These are phyloP conservation scores for Egretta garzetta DNA, from an alignment of 2,113 vertebrate species.

Conservation along the genomic window DNA sequence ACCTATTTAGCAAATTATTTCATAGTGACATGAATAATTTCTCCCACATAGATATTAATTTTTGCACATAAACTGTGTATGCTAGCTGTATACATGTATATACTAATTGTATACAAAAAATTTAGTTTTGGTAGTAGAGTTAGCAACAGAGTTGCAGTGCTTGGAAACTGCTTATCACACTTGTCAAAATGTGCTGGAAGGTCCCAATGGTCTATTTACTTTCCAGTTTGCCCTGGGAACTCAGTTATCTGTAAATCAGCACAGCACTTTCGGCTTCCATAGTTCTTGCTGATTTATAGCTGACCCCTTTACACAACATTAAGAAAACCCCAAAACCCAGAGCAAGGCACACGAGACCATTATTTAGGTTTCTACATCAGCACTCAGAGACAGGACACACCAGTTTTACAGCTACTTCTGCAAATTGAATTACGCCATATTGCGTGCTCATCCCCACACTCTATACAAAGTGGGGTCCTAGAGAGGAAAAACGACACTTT, in stretches of 20 bases:
- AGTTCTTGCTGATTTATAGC: constrained; percentile 32
- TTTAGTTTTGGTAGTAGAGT: background rate
- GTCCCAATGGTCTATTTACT: background rate
- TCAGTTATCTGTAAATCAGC: constrained; percentile 22
- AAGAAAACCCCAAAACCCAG: background rate
- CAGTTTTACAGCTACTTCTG: background rate
- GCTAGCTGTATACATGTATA: background rate
- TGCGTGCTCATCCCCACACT: fast-evolving
- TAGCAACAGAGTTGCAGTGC: background rate
- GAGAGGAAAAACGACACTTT: background rate
- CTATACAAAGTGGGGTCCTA: background rate
- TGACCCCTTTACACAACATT: background rate
- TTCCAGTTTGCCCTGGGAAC: background rate
- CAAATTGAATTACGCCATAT: background rate
- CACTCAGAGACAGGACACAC: background rate
- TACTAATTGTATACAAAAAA: background rate
- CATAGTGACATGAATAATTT: background rate
- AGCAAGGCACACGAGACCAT: background rate
- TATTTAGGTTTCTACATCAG: constrained; percentile 16
- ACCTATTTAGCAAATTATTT: background rate
- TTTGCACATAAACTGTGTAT: background rate
- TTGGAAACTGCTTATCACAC: background rate
- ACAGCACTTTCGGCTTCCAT: background rate
- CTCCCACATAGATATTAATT: background rate
- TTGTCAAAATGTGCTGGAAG: background rate